Evolutionary conservation across 2,888 invertebrate species (phyloP).

Genomic region (Argyra leucocephala): DNA sequence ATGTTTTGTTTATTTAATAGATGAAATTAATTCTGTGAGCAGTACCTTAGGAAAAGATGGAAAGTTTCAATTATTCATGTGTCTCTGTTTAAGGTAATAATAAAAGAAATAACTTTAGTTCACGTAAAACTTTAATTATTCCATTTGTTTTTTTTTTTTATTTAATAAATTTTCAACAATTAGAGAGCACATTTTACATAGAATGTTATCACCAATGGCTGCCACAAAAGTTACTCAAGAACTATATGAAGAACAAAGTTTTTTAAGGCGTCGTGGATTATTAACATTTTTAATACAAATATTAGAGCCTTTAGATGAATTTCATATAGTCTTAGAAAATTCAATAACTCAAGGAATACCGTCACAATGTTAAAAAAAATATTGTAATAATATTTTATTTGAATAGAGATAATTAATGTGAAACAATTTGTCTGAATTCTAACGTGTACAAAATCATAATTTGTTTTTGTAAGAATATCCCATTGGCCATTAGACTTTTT

Average conservation of each 20-base stretch:
- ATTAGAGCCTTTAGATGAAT: slow-evolving; percentile 79
- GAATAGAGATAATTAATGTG: too few species aligned
- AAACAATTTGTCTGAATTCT: too few species aligned
- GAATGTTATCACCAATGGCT: slow-evolving; percentile 86
- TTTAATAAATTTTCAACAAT: slow-evolving; percentile 26
- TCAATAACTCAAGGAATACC: slow-evolving; percentile 58
- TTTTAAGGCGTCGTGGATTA: slow-evolving; percentile 76
- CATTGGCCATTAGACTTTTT: too few species aligned
- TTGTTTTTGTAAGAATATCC: too few species aligned
- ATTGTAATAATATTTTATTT: too few species aligned
- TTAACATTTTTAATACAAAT: slow-evolving; percentile 84
- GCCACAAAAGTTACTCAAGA: slow-evolving; percentile 77
- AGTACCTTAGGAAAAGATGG: slow-evolving; percentile 83
- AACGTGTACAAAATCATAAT: too few species aligned
- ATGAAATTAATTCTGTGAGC: slow-evolving; percentile 77
- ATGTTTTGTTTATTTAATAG: slow-evolving; percentile 79
- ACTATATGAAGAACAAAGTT: slow-evolving; percentile 95
- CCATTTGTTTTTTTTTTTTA: neutral
- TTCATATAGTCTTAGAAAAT: slow-evolving; percentile 77
- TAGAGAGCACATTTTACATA: slow-evolving; percentile 81
- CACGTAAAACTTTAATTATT: neutral
- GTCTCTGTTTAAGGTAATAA: slow-evolving; percentile 76
- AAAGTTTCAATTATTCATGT: slow-evolving; percentile 93
- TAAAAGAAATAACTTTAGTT: neutral
- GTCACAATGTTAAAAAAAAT: slow-evolving; percentile 37